Evolutionary conservation across 2,113 vertebrate species (phyloP).

Genomic region (Strix aluco): DNA sequence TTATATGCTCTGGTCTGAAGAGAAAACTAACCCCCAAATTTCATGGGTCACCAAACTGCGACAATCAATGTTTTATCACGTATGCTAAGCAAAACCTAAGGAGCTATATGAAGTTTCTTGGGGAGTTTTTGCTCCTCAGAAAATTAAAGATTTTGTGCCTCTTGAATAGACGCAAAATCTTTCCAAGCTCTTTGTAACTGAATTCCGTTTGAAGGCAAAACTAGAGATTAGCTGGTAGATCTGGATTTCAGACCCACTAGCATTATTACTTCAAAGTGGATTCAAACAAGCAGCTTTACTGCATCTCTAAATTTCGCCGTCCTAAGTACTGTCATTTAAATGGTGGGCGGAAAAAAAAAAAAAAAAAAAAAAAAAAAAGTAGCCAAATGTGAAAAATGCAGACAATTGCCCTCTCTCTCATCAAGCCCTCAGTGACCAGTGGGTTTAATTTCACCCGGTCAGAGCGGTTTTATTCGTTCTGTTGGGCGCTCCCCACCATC

Average conservation of each 20-base stretch:
- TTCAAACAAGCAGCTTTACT: slow-evolving; percentile 58
- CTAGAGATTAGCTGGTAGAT: slow-evolving; percentile 77
- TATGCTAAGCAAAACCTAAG: slow-evolving; percentile 90
- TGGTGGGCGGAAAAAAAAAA: background rate
- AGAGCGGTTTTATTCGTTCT: background rate
- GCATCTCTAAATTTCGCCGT: slow-evolving; percentile 35
- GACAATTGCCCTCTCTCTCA: background rate
- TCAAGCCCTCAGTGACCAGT: background rate
- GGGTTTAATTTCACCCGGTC: background rate
- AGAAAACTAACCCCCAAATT: slow-evolving; percentile 98
- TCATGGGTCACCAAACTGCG: slow-evolving; percentile 98
- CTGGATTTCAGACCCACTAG: slow-evolving; percentile 66
- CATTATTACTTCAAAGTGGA: slow-evolving; percentile 72
- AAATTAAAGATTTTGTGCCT: slow-evolving; percentile 81
- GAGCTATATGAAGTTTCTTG: slow-evolving; percentile 89
- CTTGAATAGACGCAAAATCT: slow-evolving; percentile 77
- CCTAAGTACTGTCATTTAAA: background rate
- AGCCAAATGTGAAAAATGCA: background rate
- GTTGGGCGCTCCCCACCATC: background rate
- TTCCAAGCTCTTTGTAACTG: slow-evolving; percentile 79
- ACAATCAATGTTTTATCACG: slow-evolving; percentile 99
- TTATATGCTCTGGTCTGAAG: slow-evolving; percentile 99
- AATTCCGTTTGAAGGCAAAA: slow-evolving; percentile 78
- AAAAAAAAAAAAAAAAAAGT: background rate
- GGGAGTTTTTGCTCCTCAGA: slow-evolving; percentile 80